Evolutionary conservation across 1,140 invertebrate species (phyloP).

Genomic region (Ceratosolen fusciceps): DNA sequence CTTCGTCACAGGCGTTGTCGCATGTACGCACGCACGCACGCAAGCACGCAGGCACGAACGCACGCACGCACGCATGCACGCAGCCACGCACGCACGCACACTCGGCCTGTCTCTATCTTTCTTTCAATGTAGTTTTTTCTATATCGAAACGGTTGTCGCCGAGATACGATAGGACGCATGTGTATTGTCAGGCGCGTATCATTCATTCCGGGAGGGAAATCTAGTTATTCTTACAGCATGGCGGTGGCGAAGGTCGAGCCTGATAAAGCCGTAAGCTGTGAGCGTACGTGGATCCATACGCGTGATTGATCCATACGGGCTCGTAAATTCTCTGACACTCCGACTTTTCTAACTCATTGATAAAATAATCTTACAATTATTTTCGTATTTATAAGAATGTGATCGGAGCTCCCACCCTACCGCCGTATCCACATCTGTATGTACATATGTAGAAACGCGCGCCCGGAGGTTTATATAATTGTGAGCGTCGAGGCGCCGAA

Average conservation of each 20-base stretch:
- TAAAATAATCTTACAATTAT: neutral
- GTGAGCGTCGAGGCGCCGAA: too few relatives aligned
- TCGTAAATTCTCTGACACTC: neutral
- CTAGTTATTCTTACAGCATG: constrained; percentile 5
- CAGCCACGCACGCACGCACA: too few relatives aligned
- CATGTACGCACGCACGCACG: too few relatives aligned
- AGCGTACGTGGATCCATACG: neutral
- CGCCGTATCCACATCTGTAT: too few relatives aligned
- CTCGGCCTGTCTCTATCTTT: neutral
- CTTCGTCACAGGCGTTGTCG: neutral
- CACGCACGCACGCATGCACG: too few relatives aligned
- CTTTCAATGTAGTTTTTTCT: neutral
- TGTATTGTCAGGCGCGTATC: neutral
- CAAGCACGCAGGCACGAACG: too few relatives aligned
- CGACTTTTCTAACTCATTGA: neutral
- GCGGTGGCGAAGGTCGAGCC: neutral
- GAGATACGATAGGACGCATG: constrained; percentile 3
- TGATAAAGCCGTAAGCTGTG: neutral
- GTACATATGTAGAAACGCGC: too few relatives aligned
- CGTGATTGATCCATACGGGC: neutral
- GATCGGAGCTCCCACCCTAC: too few relatives aligned
- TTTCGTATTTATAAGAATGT: too few relatives aligned
- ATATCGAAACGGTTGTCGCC: neutral
- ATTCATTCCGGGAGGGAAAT: constrained; percentile 4
- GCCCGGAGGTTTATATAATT: too few relatives aligned